Base-by-base conservation (phyloP, 2,113 vertebrate species). In the Embiotoca jacksoni region DNA sequence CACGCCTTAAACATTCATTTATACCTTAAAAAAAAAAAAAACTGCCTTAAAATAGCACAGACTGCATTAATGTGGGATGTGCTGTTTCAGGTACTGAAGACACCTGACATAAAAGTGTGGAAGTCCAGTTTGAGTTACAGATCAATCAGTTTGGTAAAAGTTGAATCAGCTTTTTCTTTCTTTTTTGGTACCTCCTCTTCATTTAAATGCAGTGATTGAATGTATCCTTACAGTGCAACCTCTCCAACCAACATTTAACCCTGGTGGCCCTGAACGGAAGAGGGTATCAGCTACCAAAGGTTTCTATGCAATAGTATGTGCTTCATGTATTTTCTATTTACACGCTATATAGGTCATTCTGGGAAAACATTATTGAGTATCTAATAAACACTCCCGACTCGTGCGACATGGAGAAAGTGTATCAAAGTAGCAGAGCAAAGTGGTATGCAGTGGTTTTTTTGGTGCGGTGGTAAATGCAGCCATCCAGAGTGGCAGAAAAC, bases 281-380 rank as follows among this genome's bases (percentile, higher is more conserved):
- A 23, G 23, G 23, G 23, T n/a, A 44, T 57, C 16, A 68, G 35
- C 32, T 47, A 37, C 16, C 32, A 54, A 1, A 61, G 65, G 33
- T 31, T 50, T 72, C 49, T 47, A 15, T 69, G 47, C 55, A 35
- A 54, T 60, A 4, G 39, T 15, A 23, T 23, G 23, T 23, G 23
- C 23, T 71, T 31, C 64, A 33, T 61, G 54, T 15, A 1, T 35
- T 59, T 3, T 82, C 47, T 7, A 35, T 72, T 76, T 71, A 62
- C 56, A 41, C 54, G 41, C 32, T 65, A 32, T 44, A 70, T 66
- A 62, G 85, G 85, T 72, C 82, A 87, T 68, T 64, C 9, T 8
- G 57, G 60, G 71, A 65, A 90, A 85, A 72, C 37, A 49, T 49
- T 63, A 90, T 89, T 63, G 83, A 89, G 67, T 41, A 30, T 71